Base-by-base conservation (phyloP, 2,797 vertebrate genomes). In the Pogonophryne albipinna region DNA sequence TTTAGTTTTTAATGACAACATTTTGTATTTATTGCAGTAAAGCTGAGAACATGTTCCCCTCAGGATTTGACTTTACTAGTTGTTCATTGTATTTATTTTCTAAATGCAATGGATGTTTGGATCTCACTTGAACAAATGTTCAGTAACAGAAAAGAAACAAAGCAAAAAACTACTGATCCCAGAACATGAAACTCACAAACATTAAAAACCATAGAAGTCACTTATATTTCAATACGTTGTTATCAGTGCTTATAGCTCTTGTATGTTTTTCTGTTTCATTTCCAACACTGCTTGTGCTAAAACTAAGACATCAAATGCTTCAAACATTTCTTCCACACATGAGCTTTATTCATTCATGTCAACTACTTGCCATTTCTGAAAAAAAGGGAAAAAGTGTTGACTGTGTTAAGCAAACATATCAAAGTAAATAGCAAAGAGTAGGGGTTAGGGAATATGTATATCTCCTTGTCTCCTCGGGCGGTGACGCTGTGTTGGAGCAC, bases 391-490 rank as follows among this genome's bases (percentile, higher is more conserved):
- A 56, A 82, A 27, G 8, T 41, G 34, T 67, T 65, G 59, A 73
- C 76, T 80, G 63, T 82, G 81, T 74, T 69, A 64, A 82, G 75
- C 49, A 69, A 65, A 74, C 82, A 71, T 71, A 88, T 78, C 42
- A 82, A 89, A 86, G 76, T 74, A 78, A 90, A 88, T 69, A 68
- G 85, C 69, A 59, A 61, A 64, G 69, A 79, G 81, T 69, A 34
- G n/a, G 74, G 74, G 69, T 85, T 59, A 66, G 76, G 59, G 53
- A 74, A 78, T 85, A 82, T 91, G 85, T 88, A 76, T 84, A 88
- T 87, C 91, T 82, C 50, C 83, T 82, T 49, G 84, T 90, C 88
- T 93, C 91, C 82, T 84, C 87, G n/a, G 92, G 93, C 84, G 13
- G 79, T 74, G 73, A 80, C 53, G 66, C 84, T 84, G 85, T 91